phyloP scores from a whole-genome alignment of 2,888 invertebrate species.

The Meiosimyza decipiens region DNA sequence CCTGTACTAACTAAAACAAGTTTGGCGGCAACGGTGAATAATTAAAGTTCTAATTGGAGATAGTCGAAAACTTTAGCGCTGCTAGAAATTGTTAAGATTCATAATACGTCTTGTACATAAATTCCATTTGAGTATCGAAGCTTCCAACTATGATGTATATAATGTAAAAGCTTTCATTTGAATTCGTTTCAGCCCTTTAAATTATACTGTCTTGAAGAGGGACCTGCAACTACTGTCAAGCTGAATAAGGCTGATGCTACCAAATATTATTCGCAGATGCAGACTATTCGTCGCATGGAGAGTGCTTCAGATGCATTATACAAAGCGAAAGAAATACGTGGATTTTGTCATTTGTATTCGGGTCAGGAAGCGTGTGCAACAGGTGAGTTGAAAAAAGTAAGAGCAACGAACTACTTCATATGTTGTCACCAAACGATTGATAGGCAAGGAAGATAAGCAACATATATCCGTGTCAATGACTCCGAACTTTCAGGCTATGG shows the following conservation, averaged over 20 bases:
- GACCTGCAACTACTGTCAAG: constrained; percentile 78
- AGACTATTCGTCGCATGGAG: constrained; percentile 88
- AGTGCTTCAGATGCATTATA: constrained; percentile 92
- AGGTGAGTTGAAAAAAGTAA: constrained; percentile 31
- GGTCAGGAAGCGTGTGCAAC: constrained; percentile 77
- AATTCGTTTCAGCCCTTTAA: constrained; percentile 71
- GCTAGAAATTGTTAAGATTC: too few relatives aligned
- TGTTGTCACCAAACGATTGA: neutral
- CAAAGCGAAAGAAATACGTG: constrained; percentile 93
- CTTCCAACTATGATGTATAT: too few relatives aligned
- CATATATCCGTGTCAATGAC: too few relatives aligned
- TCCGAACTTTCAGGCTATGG: too few relatives aligned
- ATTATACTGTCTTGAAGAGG: constrained; percentile 86
- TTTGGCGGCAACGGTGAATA: too few relatives aligned
- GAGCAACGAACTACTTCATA: neutral
- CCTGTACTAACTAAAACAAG: too few relatives aligned
- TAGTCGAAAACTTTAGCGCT: too few relatives aligned
- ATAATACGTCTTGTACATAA: too few relatives aligned
- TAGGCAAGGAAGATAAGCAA: neutral
- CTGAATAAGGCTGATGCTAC: constrained; percentile 86
- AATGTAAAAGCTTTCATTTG: neutral
- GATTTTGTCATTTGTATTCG: constrained; percentile 97
- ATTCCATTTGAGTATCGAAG: too few relatives aligned
- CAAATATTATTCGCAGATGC: constrained; percentile 79
- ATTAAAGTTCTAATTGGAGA: too few relatives aligned